These are phyloP conservation scores for Melinaea menophilus DNA, from an alignment of 2,888 invertebrate species.

Conservation along the genomic window DNA sequence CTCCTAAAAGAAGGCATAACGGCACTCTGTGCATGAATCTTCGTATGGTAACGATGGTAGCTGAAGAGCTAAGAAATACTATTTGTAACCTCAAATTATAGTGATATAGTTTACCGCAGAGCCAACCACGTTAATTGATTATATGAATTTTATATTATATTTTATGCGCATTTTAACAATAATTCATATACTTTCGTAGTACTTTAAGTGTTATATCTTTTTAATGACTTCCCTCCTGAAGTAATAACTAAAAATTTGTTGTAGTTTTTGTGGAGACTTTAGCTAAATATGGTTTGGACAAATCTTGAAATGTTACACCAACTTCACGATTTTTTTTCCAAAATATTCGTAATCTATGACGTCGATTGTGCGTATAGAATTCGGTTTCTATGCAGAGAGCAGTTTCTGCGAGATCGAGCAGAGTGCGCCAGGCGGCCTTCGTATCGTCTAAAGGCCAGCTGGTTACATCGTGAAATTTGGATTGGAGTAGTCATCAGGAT, in stretches of 20 bases:
- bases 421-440: slow-evolving; percentile 67
- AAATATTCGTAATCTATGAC: slow-evolving; percentile 76
- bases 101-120: too few relatives aligned
- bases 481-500: slow-evolving; percentile 83
- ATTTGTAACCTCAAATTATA: too few relatives aligned
- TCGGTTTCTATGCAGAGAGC: slow-evolving; percentile 74
- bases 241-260: slow-evolving; percentile 86
- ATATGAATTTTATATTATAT: too few relatives aligned
- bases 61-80: too few relatives aligned
- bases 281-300: slow-evolving; percentile 89
- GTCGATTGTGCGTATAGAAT: slow-evolving; percentile 72
- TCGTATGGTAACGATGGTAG: too few relatives aligned
- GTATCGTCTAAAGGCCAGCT: slow-evolving; percentile 70
- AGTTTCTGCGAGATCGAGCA: slow-evolving; percentile 69
- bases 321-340: slow-evolving; percentile 82
- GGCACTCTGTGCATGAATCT: too few relatives aligned
- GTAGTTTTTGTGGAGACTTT: slow-evolving; percentile 89
- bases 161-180: too few relatives aligned
- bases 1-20: too few relatives aligned
- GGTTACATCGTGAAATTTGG: slow-evolving; percentile 79
- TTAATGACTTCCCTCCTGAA: slow-evolving; percentile 57
- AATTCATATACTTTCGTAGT: neutral
- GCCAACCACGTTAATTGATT: too few relatives aligned
- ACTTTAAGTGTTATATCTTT: neutral
- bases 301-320: slow-evolving; percentile 88